These are phyloP conservation scores for Perdita meconis DNA, from an alignment of 2,888 invertebrate genomes.

Conservation along the genomic window DNA sequence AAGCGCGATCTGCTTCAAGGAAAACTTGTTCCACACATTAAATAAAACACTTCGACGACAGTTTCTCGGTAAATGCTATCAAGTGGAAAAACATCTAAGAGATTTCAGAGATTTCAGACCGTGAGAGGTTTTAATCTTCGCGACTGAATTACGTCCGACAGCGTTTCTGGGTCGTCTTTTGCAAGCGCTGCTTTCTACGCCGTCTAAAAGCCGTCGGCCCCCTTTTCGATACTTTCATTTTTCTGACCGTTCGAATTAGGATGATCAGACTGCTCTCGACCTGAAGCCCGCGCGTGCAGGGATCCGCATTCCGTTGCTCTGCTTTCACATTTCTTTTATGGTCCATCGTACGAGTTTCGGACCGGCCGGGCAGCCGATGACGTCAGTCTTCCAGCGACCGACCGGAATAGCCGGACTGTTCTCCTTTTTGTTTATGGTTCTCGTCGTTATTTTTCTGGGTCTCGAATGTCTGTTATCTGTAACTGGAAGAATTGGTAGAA, in stretches of 20 bases:
- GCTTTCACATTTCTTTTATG: slow-evolving; percentile 73
- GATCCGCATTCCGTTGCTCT: slow-evolving; percentile 69
- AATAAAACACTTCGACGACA: slow-evolving; percentile 22
- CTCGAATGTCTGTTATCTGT: not conserved
- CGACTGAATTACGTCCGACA: slow-evolving; percentile 22
- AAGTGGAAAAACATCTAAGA: too few species aligned
- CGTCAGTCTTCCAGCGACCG: slow-evolving; percentile 17
- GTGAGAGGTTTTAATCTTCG: slow-evolving; percentile 26
- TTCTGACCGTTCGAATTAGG: slow-evolving; percentile 37
- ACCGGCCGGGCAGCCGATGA: slow-evolving; percentile 31
- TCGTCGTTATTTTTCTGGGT: slow-evolving; percentile 10
- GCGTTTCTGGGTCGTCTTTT: slow-evolving; percentile 44
- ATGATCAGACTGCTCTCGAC: slow-evolving; percentile 37
- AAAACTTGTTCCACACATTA: slow-evolving; percentile 34
- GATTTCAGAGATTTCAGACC: too few species aligned
- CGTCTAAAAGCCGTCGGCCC: slow-evolving; percentile 10
- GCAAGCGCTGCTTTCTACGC: slow-evolving; percentile 53
- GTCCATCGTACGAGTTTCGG: slow-evolving; percentile 46
- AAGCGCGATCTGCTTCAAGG: slow-evolving; percentile 17
- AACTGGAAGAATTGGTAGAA: slow-evolving; percentile 1
- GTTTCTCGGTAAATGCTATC: too few species aligned
- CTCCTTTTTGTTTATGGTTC: slow-evolving; percentile 30
- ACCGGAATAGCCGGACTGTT: not conserved
- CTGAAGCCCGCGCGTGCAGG: slow-evolving; percentile 1
- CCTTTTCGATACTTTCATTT: slow-evolving; percentile 56